These are phyloP conservation scores for Anarrhichthys ocellatus DNA, from an alignment of 2,113 vertebrate genomes.

Conservation along the genomic window DNA sequence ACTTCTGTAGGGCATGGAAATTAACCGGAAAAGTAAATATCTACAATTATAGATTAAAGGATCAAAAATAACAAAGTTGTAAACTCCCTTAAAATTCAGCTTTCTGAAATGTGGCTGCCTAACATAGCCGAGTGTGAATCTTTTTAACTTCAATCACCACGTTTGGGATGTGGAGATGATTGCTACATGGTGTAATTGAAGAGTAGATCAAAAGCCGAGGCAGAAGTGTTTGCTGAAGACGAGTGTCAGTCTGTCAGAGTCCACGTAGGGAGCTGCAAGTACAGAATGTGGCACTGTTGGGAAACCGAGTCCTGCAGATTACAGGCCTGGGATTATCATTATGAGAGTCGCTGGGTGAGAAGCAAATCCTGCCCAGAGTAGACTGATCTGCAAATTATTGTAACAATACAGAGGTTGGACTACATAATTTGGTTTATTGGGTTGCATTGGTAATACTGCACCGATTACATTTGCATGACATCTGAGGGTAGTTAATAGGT, in stretches of 20 bases:
- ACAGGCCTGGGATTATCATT: conserved; percentile 66
- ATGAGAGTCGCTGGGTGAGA: conserved; percentile 33
- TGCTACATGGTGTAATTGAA: conserved; percentile 79
- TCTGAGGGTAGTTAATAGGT: not conserved
- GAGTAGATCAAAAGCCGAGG: conserved; percentile 76
- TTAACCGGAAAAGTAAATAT: conserved; percentile 34
- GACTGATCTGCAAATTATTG: conserved; percentile 33
- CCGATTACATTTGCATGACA: not conserved
- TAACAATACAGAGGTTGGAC: not conserved
- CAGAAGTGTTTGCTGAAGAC: conserved; percentile 63
- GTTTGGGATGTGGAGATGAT: conserved; percentile 74
- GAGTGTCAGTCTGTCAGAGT: conserved; percentile 55
- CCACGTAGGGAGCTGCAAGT: conserved; percentile 28
- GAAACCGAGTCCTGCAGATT: conserved; percentile 65
- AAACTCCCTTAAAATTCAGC: conserved; percentile 40
- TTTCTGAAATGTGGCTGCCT: conserved; percentile 42
- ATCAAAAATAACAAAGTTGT: conserved; percentile 29
- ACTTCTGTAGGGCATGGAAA: conserved; percentile 34
- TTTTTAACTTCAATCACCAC: conserved; percentile 76
- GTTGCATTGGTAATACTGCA: not conserved
- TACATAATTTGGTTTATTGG: not conserved
- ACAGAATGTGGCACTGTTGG: conserved; percentile 40
- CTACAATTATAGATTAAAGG: conserved; percentile 40
- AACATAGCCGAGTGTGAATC: conserved; percentile 53
- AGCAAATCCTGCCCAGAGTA: conserved; percentile 8